Evolutionary conservation across 2,113 vertebrate species (phyloP).

Genomic region (Myiozetetes cayanensis): DNA sequence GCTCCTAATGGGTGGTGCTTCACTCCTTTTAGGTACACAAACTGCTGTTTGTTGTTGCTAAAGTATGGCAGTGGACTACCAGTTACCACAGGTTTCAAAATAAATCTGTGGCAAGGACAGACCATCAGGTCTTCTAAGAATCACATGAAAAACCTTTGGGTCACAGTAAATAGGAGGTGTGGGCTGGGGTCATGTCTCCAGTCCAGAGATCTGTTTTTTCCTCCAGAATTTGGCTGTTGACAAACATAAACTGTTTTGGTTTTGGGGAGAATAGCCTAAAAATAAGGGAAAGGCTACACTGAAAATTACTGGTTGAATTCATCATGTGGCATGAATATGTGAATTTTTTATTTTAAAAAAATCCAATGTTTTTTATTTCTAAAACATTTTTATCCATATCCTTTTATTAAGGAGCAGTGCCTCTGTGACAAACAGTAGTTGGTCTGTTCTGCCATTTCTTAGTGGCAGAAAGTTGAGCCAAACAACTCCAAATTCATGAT

Average conservation of each 20-base stretch:
- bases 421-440: neutral
- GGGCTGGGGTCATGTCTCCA: neutral
- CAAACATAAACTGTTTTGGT: neutral
- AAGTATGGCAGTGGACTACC: neutral
- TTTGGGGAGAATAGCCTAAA: neutral
- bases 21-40: neutral
- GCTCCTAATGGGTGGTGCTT: neutral
- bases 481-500: neutral
- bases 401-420: neutral
- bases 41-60: neutral
- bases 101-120: neutral
- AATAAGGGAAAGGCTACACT: neutral
- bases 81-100: neutral
- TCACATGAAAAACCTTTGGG: neutral
- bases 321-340: neutral
- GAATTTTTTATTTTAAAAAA: neutral
- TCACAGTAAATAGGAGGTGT: neutral
- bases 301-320: neutral
- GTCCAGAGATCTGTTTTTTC: neutral
- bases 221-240: neutral
- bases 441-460: neutral
- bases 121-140: neutral
- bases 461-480: neutral
- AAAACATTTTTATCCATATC: neutral
- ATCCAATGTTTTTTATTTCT: rapidly evolving